These are phyloP conservation scores for Galeopterus variegatus DNA, from an alignment of 2,113 vertebrate species.

Conservation along the genomic window DNA sequence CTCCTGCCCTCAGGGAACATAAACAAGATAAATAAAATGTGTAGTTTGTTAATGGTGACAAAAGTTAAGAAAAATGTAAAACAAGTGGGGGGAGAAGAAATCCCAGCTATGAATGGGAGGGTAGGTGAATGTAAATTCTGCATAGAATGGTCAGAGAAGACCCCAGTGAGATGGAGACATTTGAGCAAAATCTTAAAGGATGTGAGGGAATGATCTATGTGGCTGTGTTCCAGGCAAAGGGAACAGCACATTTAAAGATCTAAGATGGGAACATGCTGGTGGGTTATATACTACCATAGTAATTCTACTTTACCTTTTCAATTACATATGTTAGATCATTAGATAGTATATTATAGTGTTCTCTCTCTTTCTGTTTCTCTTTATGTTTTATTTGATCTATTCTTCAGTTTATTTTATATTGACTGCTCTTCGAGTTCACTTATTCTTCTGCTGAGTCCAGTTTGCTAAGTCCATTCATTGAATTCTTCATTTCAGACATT, in stretches of 20 bases:
- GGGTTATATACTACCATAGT: background rate
- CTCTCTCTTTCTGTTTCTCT: background rate
- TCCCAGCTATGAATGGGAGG: background rate
- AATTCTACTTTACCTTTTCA: background rate
- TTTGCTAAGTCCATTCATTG: background rate
- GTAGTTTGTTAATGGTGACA: background rate
- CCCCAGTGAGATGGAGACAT: background rate
- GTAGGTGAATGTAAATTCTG: background rate
- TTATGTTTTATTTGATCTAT: background rate
- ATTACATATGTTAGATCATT: background rate
- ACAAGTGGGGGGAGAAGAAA: background rate
- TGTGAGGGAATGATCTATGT: background rate
- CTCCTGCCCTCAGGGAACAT: background rate
- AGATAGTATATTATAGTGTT: background rate
- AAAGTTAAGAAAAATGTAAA: background rate
- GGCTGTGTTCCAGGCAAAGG: background rate
- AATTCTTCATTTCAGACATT: background rate
- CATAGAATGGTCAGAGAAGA: background rate
- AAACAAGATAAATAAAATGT: background rate
- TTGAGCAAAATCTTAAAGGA: background rate
- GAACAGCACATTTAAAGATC: background rate
- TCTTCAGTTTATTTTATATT: background rate
- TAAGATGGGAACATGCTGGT: too few species aligned
- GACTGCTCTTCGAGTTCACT: background rate
- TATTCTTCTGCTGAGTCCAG: background rate